These are phyloP conservation scores for Trachymyrmex septentrionalis DNA, from an alignment of 1,140 invertebrate species.

Conservation along the genomic window DNA sequence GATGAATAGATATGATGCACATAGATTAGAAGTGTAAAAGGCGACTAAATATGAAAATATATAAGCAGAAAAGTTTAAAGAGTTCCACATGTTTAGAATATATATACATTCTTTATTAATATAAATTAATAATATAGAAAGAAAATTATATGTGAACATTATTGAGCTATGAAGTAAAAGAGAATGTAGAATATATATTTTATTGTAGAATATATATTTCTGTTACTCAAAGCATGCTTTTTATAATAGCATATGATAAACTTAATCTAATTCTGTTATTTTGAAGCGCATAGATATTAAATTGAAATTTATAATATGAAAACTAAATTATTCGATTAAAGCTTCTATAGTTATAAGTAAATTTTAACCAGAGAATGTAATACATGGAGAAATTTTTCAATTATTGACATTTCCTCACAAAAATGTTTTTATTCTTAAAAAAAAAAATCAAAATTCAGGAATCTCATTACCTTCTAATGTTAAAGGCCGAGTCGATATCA, in stretches of 20 bases:
- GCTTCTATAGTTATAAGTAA: neutral
- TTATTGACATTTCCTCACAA: neutral
- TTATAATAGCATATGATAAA: neutral
- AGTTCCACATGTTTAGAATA: neutral
- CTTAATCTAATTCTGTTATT: neutral
- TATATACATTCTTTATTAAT: neutral
- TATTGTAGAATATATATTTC: neutral
- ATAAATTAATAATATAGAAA: neutral
- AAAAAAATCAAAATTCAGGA: neutral
- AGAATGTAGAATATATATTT: neutral
- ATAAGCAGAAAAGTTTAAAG: neutral
- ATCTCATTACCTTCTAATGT: slow-evolving; percentile 48
- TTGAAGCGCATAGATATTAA: neutral
- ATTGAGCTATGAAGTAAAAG: neutral
- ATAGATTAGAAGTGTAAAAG: neutral
- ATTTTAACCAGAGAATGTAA: neutral
- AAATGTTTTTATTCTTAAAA: neutral
- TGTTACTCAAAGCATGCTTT: neutral
- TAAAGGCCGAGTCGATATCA: neutral
- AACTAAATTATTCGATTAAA: neutral
- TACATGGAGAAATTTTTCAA: neutral
- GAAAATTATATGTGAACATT: no score
- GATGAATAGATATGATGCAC: neutral
- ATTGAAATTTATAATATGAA: neutral
- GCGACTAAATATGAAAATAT: neutral